Evolutionary conservation across 2,888 invertebrate species (phyloP).

Genomic region (Glyphotaelius pellucidus): DNA sequence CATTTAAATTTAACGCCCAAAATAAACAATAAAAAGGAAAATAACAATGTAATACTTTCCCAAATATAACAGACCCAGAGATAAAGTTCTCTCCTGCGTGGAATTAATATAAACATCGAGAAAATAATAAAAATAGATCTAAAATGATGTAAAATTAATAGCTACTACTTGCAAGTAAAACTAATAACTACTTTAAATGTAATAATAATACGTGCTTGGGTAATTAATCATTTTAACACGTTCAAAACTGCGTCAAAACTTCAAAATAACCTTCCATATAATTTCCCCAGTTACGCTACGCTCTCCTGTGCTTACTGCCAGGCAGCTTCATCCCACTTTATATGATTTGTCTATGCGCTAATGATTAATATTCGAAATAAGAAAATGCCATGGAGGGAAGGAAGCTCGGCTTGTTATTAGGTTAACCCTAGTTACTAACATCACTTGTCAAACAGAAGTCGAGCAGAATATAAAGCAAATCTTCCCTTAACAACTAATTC

Average conservation of each 20-base stretch:
- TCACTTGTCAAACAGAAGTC: conserved; percentile 46
- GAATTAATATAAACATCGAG: too few relatives aligned
- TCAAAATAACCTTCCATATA: background rate
- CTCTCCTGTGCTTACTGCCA: background rate
- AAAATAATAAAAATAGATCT: too few relatives aligned
- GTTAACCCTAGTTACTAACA: conserved; percentile 28
- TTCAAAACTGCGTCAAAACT: background rate
- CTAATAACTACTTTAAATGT: background rate
- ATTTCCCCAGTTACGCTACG: background rate
- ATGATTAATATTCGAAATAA: conserved; percentile 31
- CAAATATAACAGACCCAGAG: too few relatives aligned
- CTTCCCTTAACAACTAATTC: conserved; percentile 58
- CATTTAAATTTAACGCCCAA: too few relatives aligned
- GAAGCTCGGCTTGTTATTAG: conserved; percentile 19
- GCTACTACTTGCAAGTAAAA: too few relatives aligned
- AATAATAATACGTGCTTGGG: background rate
- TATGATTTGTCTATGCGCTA: background rate
- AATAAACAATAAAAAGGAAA: too few relatives aligned
- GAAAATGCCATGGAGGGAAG: background rate
- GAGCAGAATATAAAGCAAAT: conserved; percentile 63
- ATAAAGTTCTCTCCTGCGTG: too few relatives aligned
- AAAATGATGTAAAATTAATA: too few relatives aligned
- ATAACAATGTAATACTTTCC: too few relatives aligned
- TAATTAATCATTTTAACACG: background rate
- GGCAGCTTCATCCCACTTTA: background rate